Conservation (phyloP, 2,113 vertebrate genomes). For the Limanda limanda region DNA sequence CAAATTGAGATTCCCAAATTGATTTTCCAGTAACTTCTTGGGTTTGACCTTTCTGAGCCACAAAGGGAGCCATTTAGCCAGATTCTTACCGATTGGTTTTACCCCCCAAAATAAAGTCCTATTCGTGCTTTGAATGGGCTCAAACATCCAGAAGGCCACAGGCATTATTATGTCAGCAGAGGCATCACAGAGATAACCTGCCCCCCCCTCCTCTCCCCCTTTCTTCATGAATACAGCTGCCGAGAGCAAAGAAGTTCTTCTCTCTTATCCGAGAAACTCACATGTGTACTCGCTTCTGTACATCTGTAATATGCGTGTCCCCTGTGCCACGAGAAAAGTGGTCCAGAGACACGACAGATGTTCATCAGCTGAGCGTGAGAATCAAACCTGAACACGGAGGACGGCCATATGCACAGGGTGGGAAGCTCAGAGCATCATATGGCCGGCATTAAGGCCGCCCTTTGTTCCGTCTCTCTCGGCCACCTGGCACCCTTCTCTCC, state of each 20-base stretch:
- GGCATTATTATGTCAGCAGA: conserved; percentile 54
- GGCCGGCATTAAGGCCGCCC: conserved; percentile 69
- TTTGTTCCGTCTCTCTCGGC: conserved; percentile 76
- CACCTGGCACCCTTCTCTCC: conserved; percentile 81
- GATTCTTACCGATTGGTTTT: neutral
- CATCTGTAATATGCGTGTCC: neutral
- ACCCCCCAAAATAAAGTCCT: conserved; percentile 18
- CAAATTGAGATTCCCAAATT: too few species aligned
- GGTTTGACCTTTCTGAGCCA: neutral
- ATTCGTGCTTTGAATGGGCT: conserved; percentile 38
- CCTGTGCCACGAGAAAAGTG: conserved; percentile 7
- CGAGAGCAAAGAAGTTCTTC: conserved; percentile 20
- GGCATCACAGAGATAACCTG: conserved; percentile 59
- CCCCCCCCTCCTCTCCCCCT: conserved; percentile 39
- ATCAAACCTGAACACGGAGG: conserved; percentile 35
- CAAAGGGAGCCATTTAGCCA: neutral
- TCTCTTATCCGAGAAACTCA: neutral
- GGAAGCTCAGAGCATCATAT: conserved; percentile 74
- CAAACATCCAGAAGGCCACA: conserved; percentile 49
- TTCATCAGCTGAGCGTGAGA: conserved; percentile 72
- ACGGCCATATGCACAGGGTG: conserved; percentile 69
- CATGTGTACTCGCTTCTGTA: neutral
- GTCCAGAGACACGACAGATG: conserved; percentile 57
- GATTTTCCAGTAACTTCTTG: neutral
- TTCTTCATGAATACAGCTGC: conserved; percentile 66